phyloP scores from a whole-genome alignment of 2,888 invertebrate genomes.

The Galerucella nymphaeae region DNA sequence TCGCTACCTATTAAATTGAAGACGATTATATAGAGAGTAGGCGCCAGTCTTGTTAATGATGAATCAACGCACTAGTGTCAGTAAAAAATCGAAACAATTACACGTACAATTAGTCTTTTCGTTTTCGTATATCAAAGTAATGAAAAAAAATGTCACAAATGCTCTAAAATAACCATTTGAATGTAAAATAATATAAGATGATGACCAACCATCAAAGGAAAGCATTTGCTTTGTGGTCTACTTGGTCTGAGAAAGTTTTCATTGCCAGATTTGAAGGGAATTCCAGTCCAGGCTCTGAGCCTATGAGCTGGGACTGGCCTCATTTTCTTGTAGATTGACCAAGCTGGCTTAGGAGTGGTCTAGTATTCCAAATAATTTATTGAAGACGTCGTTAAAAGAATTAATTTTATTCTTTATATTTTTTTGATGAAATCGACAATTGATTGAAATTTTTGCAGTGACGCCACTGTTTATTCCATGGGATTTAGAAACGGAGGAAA shows the following conservation, averaged over 20 bases:
- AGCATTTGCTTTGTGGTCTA: no score
- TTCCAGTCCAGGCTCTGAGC: no score
- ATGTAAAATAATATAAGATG: no score
- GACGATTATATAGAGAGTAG: constrained; percentile 28
- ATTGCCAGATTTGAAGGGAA: no score
- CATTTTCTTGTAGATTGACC: no score
- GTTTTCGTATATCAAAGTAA: neutral
- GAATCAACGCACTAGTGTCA: constrained; percentile 35
- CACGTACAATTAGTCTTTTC: neutral
- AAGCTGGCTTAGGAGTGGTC: no score
- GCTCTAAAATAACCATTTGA: neutral
- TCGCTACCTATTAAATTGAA: constrained; percentile 35
- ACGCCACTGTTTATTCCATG: constrained; percentile 19
- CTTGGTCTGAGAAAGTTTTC: no score
- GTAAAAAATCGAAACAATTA: constrained; percentile 13
- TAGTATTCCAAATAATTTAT: neutral
- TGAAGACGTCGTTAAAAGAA: neutral
- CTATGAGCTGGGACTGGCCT: no score
- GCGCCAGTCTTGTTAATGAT: constrained; percentile 39
- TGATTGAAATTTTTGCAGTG: neutral
- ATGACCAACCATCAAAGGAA: no score
- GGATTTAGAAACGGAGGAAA: constrained; percentile 22
- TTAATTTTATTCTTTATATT: neutral
- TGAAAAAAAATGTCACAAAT: neutral
- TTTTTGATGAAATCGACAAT: neutral